phyloP scores from a whole-genome alignment of 2,888 invertebrate genomes.

The Dicyrtoma fusca region DNA sequence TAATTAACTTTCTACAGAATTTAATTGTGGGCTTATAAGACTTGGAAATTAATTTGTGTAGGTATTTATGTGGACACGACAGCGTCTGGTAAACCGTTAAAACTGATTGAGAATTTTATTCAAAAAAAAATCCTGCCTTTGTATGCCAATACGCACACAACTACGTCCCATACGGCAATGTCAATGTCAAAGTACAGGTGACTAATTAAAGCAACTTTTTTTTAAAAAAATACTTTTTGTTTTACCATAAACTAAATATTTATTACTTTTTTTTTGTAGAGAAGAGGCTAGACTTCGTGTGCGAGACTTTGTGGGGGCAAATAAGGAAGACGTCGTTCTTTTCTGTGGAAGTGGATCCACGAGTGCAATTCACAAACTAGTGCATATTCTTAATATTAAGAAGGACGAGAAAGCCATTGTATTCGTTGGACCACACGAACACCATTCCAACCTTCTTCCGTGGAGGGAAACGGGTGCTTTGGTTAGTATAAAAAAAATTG shows the following conservation, averaged over 20 bases:
- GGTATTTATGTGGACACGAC: slow-evolving; percentile 86
- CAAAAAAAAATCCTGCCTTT: slow-evolving; percentile 75
- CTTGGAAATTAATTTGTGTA: slow-evolving; percentile 61
- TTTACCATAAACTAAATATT: no score
- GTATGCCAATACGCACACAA: slow-evolving; percentile 81
- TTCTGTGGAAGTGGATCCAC: slow-evolving; percentile 73
- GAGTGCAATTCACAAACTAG: slow-evolving; percentile 75
- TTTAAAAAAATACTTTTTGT: neutral
- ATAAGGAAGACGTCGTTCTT: slow-evolving; percentile 76
- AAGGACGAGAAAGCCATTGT: slow-evolving; percentile 62
- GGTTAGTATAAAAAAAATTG: no score
- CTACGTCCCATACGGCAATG: slow-evolving; percentile 79
- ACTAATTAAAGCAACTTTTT: no score
- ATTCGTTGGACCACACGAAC: slow-evolving; percentile 77
- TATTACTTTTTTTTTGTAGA: no score
- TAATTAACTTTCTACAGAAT: slow-evolving; percentile 5
- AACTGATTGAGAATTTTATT: slow-evolving; percentile 84
- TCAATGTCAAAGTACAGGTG: slow-evolving; percentile 86
- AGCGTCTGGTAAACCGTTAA: slow-evolving; percentile 78
- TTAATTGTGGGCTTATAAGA: neutral
- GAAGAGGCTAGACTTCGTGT: slow-evolving; percentile 79
- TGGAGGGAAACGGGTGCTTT: slow-evolving; percentile 76
- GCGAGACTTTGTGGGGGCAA: slow-evolving; percentile 75
- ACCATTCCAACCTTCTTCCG: slow-evolving; percentile 75
- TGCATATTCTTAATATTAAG: slow-evolving; percentile 61